phyloP scores from a whole-genome alignment of 2,888 invertebrate genomes.

The Odontocerum albicorne region DNA sequence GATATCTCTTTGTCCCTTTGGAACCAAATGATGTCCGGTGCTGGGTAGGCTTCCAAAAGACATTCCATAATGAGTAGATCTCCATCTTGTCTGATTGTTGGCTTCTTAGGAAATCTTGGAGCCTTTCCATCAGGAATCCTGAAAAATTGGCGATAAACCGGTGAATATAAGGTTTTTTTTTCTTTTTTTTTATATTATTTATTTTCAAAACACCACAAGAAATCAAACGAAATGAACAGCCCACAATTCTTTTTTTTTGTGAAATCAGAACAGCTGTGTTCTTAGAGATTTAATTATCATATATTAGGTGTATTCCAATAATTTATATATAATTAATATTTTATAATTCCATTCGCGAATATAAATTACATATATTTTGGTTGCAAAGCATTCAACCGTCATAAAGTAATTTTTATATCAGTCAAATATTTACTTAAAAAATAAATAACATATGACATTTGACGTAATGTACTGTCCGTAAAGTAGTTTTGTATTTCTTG shows the following conservation, averaged over 20 bases:
- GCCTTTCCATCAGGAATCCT: constrained; percentile 96
- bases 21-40: constrained; percentile 95
- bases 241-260: not conserved
- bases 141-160: constrained; percentile 40
- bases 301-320: too few relatives aligned
- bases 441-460: too few relatives aligned
- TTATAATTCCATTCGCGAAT: too few relatives aligned
- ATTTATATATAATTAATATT: too few relatives aligned
- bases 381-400: too few relatives aligned
- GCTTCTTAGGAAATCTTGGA: constrained; percentile 96
- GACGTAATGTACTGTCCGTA: too few relatives aligned
- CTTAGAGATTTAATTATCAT: too few relatives aligned
- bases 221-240: not conserved
- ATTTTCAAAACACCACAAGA: not conserved
- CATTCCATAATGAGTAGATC: constrained; percentile 95
- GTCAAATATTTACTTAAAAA: too few relatives aligned
- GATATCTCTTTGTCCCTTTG: constrained; percentile 83
- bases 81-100: constrained; percentile 92
- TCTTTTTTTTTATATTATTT: not conserved
- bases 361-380: too few relatives aligned
- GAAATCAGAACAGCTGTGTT: not conserved
- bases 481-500: too few relatives aligned
- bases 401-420: too few relatives aligned
- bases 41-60: constrained; percentile 91
- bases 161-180: not conserved